A percentile compares a stretch with the other conserved stretches of the same genome.
phyloP scores from a whole-genome alignment of 2,888 invertebrate species.

The Temnothorax unifasciatus region DNA sequence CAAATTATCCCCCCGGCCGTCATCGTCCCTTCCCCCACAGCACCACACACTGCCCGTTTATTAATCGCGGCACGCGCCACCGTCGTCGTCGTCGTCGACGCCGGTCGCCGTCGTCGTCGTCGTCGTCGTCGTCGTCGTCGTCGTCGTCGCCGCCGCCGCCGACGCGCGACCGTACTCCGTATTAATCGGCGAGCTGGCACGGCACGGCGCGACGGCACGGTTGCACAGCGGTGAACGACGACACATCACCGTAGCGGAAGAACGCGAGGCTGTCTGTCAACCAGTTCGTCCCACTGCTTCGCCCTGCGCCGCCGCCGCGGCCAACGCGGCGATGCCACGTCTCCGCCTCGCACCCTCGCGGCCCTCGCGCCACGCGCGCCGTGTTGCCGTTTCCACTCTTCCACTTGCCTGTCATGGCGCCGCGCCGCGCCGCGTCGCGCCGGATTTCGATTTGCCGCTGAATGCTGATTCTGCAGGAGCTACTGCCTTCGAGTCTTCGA shows the following conservation, averaged over 20 bases:
- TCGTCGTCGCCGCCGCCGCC: conserved; percentile 29
- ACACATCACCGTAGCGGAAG: conserved; percentile 71
- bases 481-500: no score
- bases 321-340: conserved; percentile 68
- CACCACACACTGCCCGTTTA: conserved; percentile 83
- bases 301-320: conserved; percentile 51
- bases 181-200: conserved; percentile 58
- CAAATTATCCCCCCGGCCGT: conserved; percentile 83
- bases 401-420: not conserved
- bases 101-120: conserved; percentile 28
- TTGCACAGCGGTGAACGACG: conserved; percentile 65
- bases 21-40: conserved; percentile 83
- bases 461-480: no score
- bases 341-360: not conserved
- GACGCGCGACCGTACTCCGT: conserved; percentile 55
- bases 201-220: conserved; percentile 67
- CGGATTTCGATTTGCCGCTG: not conserved
- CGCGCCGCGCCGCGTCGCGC: not conserved
- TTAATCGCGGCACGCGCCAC: conserved; percentile 64
- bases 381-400: conserved; percentile 66
- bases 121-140: conserved; percentile 18
- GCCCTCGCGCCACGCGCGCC: conserved; percentile 27
- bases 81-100: conserved; percentile 53
- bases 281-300: conserved; percentile 65
- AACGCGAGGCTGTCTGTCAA: conserved; percentile 73